A percentile compares a stretch with the other conserved stretches of the same genome.
Evolutionary conservation across 2,888 invertebrate genomes (phyloP).

Genomic region (Yponomeuta plumbellus): DNA sequence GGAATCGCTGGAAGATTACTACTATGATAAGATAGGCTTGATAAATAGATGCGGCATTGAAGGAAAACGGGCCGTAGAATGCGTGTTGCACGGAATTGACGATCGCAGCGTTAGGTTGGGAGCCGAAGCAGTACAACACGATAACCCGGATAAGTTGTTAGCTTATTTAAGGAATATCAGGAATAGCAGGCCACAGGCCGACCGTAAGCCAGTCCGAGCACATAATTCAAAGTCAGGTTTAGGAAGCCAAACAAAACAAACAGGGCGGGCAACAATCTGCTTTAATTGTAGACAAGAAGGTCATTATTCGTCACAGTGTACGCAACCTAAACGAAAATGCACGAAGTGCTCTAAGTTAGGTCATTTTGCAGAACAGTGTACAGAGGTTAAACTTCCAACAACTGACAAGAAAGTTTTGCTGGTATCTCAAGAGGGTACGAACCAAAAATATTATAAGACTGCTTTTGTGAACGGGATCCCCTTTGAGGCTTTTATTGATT

Average conservation of each 20-base stretch:
- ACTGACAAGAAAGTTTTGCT: background rate
- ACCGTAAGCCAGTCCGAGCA: background rate
- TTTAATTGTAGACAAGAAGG: conserved; percentile 3
- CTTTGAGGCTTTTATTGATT: too few species aligned
- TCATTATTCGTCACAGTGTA: background rate
- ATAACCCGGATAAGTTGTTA: conserved; percentile 20
- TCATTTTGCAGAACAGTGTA: background rate
- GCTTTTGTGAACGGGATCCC: background rate
- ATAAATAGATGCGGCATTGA: background rate
- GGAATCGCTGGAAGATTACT: conserved; percentile 14
- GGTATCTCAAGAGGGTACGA: background rate
- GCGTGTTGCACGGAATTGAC: conserved; percentile 19
- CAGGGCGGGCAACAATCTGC: background rate
- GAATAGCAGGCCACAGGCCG: background rate
- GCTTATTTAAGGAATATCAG: conserved; percentile 16
- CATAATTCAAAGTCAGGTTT: background rate
- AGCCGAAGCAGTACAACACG: conserved; percentile 20
- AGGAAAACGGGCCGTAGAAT: conserved; percentile 12
- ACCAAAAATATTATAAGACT: background rate
- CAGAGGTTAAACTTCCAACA: background rate
- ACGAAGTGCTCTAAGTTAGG: background rate
- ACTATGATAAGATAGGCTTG: conserved; percentile 17
- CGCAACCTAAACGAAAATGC: conserved; percentile 2
- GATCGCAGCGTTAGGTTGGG: conserved; percentile 20
- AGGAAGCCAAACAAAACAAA: background rate